phyloP scores from a whole-genome alignment of 2,888 invertebrate genomes.

The Erebia palarica region DNA sequence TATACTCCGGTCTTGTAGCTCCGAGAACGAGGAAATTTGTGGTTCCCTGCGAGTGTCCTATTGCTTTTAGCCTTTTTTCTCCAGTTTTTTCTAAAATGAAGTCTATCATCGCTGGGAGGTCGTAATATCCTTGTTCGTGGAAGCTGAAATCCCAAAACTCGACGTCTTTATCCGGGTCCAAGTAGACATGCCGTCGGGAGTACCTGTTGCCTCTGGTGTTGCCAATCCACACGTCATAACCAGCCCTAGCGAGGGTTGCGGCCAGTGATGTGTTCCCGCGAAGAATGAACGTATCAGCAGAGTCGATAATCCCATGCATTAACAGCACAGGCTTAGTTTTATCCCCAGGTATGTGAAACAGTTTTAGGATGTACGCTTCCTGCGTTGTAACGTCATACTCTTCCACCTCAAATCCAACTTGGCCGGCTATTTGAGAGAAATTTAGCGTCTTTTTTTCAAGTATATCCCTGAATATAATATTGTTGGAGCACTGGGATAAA shows the following conservation, averaged over 20 bases:
- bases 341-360: conserved; percentile 49
- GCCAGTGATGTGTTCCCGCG: conserved; percentile 49
- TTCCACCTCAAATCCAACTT: conserved; percentile 42
- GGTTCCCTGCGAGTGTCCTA: conserved; percentile 87
- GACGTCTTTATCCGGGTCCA: conserved; percentile 55
- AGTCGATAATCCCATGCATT: conserved; percentile 52
- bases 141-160: conserved; percentile 81
- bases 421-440: conserved; percentile 41
- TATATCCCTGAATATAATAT: neutral
- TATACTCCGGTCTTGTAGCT: conserved; percentile 77
- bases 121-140: conserved; percentile 86
- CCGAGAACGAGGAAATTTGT: conserved; percentile 78
- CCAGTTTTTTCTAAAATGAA: conserved; percentile 63
- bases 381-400: conserved; percentile 46
- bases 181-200: conserved; percentile 72
- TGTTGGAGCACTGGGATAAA: conserved; percentile 2
- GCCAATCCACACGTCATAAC: conserved; percentile 70
- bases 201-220: conserved; percentile 83
- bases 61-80: conserved; percentile 77
- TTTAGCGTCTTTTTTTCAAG: conserved; percentile 21
- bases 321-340: conserved; percentile 45
- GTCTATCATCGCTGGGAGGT: conserved; percentile 84
- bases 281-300: conserved; percentile 51
- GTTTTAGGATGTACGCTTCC: conserved; percentile 51
- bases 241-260: conserved; percentile 63